Base-by-base conservation (phyloP, 2,888 invertebrate species). In the Coelopa pilipes region DNA sequence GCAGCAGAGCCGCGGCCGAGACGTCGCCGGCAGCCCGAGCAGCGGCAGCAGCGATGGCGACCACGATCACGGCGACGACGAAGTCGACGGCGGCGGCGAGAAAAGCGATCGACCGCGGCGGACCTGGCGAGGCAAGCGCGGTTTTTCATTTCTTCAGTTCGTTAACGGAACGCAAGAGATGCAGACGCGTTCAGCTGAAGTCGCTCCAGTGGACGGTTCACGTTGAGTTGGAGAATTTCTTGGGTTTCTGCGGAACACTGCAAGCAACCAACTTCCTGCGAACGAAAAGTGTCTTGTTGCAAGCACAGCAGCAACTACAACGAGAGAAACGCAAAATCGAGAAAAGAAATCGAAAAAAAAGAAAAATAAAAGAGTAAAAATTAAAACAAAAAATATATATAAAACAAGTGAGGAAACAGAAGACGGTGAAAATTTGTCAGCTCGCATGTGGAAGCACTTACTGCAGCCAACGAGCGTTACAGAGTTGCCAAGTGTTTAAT, bases 91-190 rank as follows among this genome's bases (percentile, higher is more conserved):
- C 57, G 53, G 45, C 24, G 34, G 24, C 49, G 57, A 53, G 47
- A 53, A 65, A 65, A 55, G 17, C 53, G 50, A 66, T 19, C 21
- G 17, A 46, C 72, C 46, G 53, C 62, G 46, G 68, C 76, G 72
- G 63, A 77, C 75, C 83, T 86, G 84, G 85, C 81, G 83, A 83
- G 83, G 81, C 79, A 79, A 79, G 80, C 81, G 81, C 82, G 82
- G 82, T 78, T 85, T 86, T 86, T 81, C 82, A 84, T 83, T 84
- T 84, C 84, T 85, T 86, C 85, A 86, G 86, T 86, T 86, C 83
- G 84, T 85, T 83, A 80, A 83, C 81, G 86, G 83, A 84, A 85
- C 82, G 85, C 87, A 83, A 85, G 82, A 86, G 83, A 83, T 85
- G 83, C 87, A 85, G 86, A 86, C 86, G 84, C 81, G 76, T 74